These are phyloP conservation scores for Heliocidaris tuberculata DNA, from an alignment of 35 echinoderm and acorn worm species.

Conservation along the genomic window DNA sequence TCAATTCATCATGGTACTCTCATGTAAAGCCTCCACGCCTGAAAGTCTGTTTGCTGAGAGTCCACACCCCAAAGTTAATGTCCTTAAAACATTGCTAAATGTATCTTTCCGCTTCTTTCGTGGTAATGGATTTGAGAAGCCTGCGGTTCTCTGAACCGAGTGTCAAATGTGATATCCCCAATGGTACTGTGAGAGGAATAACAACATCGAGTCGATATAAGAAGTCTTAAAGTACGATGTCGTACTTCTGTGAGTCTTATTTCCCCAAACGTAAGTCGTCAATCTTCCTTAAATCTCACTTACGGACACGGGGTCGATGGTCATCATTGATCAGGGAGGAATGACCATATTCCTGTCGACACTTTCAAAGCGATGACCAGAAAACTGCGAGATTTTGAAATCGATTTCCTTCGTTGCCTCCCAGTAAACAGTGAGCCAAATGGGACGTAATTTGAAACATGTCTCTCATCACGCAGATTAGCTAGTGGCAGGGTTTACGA, in stretches of 20 bases:
- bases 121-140: not conserved
- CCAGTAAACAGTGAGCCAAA: not conserved
- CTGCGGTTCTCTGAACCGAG: not conserved
- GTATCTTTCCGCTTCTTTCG: not conserved
- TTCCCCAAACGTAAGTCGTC: not conserved
- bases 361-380: not conserved
- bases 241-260: not conserved
- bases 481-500: not conserved
- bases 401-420: not conserved
- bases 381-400: not conserved
- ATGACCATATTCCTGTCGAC: not conserved
- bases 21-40: too few relatives aligned
- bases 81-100: not conserved
- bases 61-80: not conserved
- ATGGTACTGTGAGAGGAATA: not conserved
- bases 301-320: not conserved
- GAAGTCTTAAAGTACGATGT: not conserved
- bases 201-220: not conserved
- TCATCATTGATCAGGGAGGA: not conserved
- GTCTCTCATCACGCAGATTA: not conserved
- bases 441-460: conserved; percentile 16
- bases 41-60: too few relatives aligned
- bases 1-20: too few relatives aligned
- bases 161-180: not conserved
- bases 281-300: not conserved